phyloP scores from a whole-genome alignment of 2,113 vertebrate species.

The Sakesphorus luctuosus region DNA sequence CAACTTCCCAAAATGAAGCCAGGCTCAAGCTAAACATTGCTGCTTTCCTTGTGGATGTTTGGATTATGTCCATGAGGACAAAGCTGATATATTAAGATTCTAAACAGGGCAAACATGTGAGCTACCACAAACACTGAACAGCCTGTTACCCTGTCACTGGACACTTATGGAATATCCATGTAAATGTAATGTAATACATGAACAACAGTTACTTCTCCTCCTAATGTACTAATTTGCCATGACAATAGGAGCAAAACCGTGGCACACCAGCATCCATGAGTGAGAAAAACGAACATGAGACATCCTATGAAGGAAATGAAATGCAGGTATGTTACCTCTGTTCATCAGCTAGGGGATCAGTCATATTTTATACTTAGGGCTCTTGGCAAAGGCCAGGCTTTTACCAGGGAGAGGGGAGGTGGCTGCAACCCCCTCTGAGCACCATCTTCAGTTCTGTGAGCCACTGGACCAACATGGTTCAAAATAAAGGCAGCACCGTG shows the following conservation, averaged over 20 bases:
- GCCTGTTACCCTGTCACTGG: background rate
- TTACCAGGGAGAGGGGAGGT: background rate
- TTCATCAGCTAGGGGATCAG: background rate
- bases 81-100: background rate
- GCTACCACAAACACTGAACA: background rate
- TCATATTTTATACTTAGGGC: background rate
- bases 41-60: background rate
- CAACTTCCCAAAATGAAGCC: background rate
- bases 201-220: background rate
- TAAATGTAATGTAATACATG: background rate
- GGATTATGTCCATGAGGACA: background rate
- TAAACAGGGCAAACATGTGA: background rate
- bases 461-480: background rate
- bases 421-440: background rate
- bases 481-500: background rate
- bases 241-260: background rate
- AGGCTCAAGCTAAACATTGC: background rate
- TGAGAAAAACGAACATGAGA: background rate
- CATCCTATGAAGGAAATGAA: background rate
- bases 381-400: background rate
- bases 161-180: background rate
- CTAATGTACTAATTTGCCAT: background rate
- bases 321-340: background rate
- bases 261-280: background rate
- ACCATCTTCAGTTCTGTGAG: background rate